A percentile compares a stretch with the other conserved stretches of the same genome.
phyloP scores from a whole-genome alignment of 2,888 invertebrate genomes.

The Himalopsyche kuldschensis region DNA sequence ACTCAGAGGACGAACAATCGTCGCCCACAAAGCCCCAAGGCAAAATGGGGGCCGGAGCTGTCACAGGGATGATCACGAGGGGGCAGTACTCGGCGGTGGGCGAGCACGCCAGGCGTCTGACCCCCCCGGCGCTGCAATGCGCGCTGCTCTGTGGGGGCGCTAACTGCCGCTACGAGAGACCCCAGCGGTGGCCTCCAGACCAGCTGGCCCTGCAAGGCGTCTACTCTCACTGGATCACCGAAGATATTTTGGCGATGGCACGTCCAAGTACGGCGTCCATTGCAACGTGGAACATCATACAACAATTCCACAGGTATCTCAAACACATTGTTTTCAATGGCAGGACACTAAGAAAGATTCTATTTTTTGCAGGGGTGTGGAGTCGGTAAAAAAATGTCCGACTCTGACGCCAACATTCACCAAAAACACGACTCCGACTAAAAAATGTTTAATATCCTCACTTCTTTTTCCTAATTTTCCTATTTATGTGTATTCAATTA shows the following conservation, averaged over 20 bases:
- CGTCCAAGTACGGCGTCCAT: constrained; percentile 77
- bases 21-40: background rate
- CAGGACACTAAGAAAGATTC: too few relatives aligned
- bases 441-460: too few relatives aligned
- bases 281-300: constrained; percentile 73
- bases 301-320: constrained; percentile 73
- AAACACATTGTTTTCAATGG: background rate
- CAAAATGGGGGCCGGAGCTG: constrained; percentile 21
- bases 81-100: constrained; percentile 52
- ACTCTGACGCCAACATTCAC: too few relatives aligned
- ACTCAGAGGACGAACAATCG: constrained; percentile 5
- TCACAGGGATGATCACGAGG: background rate
- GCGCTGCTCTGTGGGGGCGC: constrained; percentile 83
- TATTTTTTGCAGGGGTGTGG: too few relatives aligned
- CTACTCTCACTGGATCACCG: constrained; percentile 87
- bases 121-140: constrained; percentile 75
- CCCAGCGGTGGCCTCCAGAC: constrained; percentile 62
- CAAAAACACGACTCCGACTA: too few relatives aligned
- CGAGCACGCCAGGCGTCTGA: constrained; percentile 62
- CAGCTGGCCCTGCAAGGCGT: constrained; percentile 76
- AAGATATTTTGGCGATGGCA: constrained; percentile 86
- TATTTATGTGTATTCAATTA: too few relatives aligned
- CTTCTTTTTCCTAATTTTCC: too few relatives aligned
- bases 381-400: too few relatives aligned
- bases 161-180: constrained; percentile 78